Percentiles rank a stretch among this genome's conserved stretches.
phyloP scores from a whole-genome alignment of 2,797 vertebrate species.

The Lithobates pipiens region DNA sequence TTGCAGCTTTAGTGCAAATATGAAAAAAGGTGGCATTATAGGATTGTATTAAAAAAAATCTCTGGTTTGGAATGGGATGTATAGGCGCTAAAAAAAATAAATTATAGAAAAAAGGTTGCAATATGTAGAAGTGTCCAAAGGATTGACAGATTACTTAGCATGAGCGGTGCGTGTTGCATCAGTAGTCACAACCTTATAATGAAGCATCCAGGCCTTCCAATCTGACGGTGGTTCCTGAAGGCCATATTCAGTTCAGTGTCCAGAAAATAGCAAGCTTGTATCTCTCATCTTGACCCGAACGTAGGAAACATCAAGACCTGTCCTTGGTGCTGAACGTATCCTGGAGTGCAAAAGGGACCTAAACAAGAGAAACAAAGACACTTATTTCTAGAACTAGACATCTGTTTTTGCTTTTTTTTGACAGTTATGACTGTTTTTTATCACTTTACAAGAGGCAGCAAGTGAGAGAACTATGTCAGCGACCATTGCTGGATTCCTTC shows the following conservation, averaged over 20 bases:
- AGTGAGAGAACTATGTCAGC: neutral
- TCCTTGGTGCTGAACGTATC: slow-evolving; percentile 45
- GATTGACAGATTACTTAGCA: neutral
- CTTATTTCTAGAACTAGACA: neutral
- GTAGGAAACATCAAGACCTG: neutral
- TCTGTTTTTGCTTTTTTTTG: neutral
- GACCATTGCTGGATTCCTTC: neutral
- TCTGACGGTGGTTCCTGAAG: neutral
- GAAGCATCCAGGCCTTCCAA: neutral
- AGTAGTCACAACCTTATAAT: neutral
- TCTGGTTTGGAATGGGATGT: neutral
- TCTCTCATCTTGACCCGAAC: slow-evolving; percentile 5
- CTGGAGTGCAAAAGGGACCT: slow-evolving; percentile 13
- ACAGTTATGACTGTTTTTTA: neutral
- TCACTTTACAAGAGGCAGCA: neutral
- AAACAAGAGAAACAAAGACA: slow-evolving; percentile 2
- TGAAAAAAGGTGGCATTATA: neutral
- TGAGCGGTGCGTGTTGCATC: neutral
- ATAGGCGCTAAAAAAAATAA: neutral
- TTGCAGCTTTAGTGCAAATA: neutral
- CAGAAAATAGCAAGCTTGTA: neutral
- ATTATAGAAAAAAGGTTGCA: neutral
- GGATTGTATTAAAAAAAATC: neutral
- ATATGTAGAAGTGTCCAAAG: neutral
- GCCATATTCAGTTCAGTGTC: neutral